Evolutionary conservation across 2,113 vertebrate species (phyloP), one percentile per base, ranked within the genome.

Genomic region (Etheostoma spectabile): DNA sequence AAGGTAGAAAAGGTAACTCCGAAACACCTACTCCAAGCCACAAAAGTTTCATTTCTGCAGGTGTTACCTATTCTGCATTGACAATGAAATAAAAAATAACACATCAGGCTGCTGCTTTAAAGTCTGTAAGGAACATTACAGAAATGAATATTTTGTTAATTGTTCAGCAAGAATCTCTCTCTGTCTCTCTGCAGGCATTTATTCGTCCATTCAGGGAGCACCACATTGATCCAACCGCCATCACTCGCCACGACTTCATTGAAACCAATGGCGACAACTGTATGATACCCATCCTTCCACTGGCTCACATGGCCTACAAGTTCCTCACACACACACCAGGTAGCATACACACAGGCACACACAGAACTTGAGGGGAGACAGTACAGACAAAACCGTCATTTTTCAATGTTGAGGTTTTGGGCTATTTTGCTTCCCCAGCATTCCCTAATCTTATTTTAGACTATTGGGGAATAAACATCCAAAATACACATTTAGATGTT

Each of bases 191-290:
- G 16, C 90, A 96, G 95, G 95, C 95, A 3, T 96, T 96, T 71
- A 93, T 96, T 51, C 93, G 94, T 55, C 95, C 95, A 0, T 96
- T 96, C 83, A 88, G 95, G 74, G 95, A 96, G 88, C 95, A 96
- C 82, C 95, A 95, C 89, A 95, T 96, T 35, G 95, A 96, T 75
- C 95, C 95, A 1, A 95, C 95, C 4, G 95, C 95, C 86, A 95
- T 96, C 91, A 95, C 95, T 45, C 92, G 94, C 66, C 95, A 96
- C 24, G 92, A 95, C 91, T 95, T 95, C 84, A 95, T 96, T 8
- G 95, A 95, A 91, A 96, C 94, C 81, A 96, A 96, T 62, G 95
- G 95, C 2, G 95, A 96, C 93, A 96, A 96, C 93, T 96, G 95
- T 74, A 94, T 95, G 94, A 93, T 95, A 84, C 93, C 95, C 84